Evolutionary conservation across 2,888 invertebrate species (phyloP).

Genomic region (Rhagonycha fulva): DNA sequence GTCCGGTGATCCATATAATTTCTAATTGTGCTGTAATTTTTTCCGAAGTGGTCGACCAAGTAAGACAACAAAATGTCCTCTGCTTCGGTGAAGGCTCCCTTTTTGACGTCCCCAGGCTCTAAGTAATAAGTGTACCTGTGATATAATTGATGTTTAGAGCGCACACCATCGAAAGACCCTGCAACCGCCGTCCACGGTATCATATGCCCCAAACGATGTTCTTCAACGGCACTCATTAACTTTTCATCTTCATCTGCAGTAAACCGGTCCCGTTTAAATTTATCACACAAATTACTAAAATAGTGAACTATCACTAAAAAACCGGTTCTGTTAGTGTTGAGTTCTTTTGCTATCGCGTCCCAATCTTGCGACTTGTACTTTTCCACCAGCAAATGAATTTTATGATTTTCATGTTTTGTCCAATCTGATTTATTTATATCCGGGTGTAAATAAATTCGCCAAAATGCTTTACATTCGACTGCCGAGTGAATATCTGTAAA

Average conservation of each 20-base stretch:
- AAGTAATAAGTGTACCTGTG: conserved; percentile 58
- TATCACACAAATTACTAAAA: conserved; percentile 56
- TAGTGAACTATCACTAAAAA: conserved; percentile 74
- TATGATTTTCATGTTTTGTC: conserved; percentile 58
- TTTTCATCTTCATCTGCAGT: conserved; percentile 68
- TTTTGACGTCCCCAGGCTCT: conserved; percentile 55
- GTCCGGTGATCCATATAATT: conserved; percentile 66
- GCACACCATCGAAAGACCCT: conserved; percentile 62
- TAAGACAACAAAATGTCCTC: conserved; percentile 71
- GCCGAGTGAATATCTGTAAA: conserved; percentile 60
- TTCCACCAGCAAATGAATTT: conserved; percentile 51
- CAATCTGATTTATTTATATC: conserved; percentile 64
- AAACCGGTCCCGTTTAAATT: conserved; percentile 60
- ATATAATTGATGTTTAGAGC: conserved; percentile 69
- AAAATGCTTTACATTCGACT: conserved; percentile 69
- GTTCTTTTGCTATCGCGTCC: conserved; percentile 63
- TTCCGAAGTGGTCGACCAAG: conserved; percentile 65
- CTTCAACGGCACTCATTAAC: conserved; percentile 66
- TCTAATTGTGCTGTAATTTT: conserved; percentile 60
- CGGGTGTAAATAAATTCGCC: conserved; percentile 74
- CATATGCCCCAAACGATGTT: conserved; percentile 64
- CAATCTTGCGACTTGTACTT: conserved; percentile 64
- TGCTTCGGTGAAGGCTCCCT: conserved; percentile 66
- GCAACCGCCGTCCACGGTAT: conserved; percentile 78
- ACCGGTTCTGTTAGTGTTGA: conserved; percentile 65